Percentiles rank a stretch among this genome's conserved stretches.
These are phyloP conservation scores for Digitonthophagus gazella DNA, from an alignment of 2,888 invertebrate genomes.

Conservation along the genomic window DNA sequence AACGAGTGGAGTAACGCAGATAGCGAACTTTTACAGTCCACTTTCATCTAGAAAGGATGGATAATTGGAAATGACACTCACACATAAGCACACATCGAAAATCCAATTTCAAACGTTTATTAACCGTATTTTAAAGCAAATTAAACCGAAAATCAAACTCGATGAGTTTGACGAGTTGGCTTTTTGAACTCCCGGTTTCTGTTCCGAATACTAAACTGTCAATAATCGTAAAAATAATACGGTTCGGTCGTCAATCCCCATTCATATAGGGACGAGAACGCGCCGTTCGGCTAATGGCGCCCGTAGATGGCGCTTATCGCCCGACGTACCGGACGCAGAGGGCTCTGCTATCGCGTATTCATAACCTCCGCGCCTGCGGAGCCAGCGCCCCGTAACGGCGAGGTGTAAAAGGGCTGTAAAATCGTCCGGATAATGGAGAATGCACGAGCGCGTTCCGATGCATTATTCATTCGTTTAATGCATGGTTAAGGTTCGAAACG, in stretches of 20 bases:
- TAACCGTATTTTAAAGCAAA: too few species aligned
- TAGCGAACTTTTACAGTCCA: too few species aligned
- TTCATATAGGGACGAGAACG: constrained; percentile 5
- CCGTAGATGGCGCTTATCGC: constrained; percentile 2
- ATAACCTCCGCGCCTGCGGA: not conserved
- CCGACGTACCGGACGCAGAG: not conserved
- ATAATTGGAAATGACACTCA: too few species aligned
- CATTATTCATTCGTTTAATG: not conserved
- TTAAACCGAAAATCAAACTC: too few species aligned
- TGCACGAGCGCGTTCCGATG: not conserved
- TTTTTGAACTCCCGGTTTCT: not conserved
- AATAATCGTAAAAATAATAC: constrained; percentile 16
- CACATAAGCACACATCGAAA: too few species aligned
- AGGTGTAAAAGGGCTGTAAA: constrained; percentile 15
- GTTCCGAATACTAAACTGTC: constrained; percentile 2
- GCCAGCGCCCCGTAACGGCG: constrained; percentile 7
- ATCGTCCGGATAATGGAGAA: constrained; percentile 6
- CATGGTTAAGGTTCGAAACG: not conserved
- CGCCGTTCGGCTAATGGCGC: constrained; percentile 4
- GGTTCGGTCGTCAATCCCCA: constrained; percentile 6
- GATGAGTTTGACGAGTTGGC: too few species aligned
- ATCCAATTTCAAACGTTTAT: too few species aligned
- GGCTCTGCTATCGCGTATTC: constrained; percentile 9
- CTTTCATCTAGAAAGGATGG: too few species aligned
- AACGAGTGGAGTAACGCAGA: not conserved